A percentile compares a stretch with the other conserved stretches of the same genome.
Evolutionary conservation across 1,140 invertebrate species (phyloP).

Genomic region (Littorina saxatilis): DNA sequence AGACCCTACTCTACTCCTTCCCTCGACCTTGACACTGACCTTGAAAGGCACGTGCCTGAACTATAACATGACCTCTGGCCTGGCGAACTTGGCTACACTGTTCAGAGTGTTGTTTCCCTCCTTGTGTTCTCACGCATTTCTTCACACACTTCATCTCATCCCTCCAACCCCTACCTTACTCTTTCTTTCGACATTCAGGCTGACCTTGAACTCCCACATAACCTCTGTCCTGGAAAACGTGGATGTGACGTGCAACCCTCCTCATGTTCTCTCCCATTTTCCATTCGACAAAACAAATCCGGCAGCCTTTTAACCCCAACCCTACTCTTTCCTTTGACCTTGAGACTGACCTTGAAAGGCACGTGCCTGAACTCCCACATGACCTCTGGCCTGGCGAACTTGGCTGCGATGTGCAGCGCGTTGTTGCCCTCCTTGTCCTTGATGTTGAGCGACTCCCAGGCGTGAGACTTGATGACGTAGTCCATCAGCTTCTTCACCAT

Average conservation of each 20-base stretch:
- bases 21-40: conserved; percentile 37
- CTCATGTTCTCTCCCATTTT: too few relatives aligned
- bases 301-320: too few relatives aligned
- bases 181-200: too few relatives aligned
- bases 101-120: conserved; percentile 68
- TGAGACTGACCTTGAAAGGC: conserved; percentile 54
- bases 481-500: conserved; percentile 59
- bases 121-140: conserved; percentile 31
- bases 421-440: conserved; percentile 65
- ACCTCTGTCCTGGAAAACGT: too few relatives aligned
- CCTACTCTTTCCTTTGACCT: too few relatives aligned
- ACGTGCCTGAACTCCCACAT: conserved; percentile 66
- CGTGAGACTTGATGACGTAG: conserved; percentile 66
- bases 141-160: too few relatives aligned
- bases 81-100: conserved; percentile 62
- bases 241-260: too few relatives aligned
- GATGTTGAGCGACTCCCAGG: conserved; percentile 66
- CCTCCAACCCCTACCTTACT: too few relatives aligned
- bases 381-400: conserved; percentile 63
- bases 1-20: too few relatives aligned
- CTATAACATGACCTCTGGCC: conserved; percentile 67
- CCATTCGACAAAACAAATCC: too few relatives aligned
- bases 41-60: conserved; percentile 64
- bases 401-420: conserved; percentile 67
- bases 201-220: too few relatives aligned